A percentile compares a stretch with the other conserved stretches of the same genome.
phyloP scores from a whole-genome alignment of 2,113 vertebrate genomes.

The Chrysochloris asiatica region DNA sequence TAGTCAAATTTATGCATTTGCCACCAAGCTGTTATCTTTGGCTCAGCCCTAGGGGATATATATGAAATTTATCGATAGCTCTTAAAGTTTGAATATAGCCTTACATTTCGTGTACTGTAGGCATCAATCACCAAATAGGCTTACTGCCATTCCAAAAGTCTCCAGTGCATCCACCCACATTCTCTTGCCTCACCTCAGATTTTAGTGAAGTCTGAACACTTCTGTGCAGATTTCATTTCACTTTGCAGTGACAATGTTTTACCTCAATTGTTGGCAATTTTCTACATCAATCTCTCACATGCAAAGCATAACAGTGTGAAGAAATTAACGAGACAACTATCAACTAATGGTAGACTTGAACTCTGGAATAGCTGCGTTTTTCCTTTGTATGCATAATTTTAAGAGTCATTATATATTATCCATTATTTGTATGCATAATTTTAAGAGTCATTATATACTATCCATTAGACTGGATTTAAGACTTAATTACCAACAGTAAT shows the following conservation, averaged over 20 bases:
- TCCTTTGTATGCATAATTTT: no score
- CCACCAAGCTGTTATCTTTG: not conserved
- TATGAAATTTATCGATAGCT: not conserved
- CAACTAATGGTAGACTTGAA: not conserved
- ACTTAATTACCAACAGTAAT: not conserved
- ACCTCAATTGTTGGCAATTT: not conserved
- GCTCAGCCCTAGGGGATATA: not conserved
- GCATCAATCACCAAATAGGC: not conserved
- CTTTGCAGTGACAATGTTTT: not conserved
- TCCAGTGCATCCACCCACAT: not conserved
- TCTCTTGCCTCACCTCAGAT: not conserved
- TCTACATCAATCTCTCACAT: not conserved
- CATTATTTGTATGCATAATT: not conserved
- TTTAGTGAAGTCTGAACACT: not conserved
- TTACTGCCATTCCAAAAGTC: no score
- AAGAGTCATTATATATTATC: not conserved
- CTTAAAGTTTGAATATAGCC: not conserved
- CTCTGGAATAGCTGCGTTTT: no score
- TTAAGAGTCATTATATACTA: not conserved
- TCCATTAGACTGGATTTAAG: not conserved
- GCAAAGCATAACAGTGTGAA: not conserved
- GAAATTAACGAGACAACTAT: not conserved
- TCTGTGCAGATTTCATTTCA: not conserved
- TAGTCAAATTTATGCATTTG: not conserved
- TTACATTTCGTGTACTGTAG: not conserved